Base-by-base conservation (phyloP, 2,888 invertebrate species). In the Philhelius pedissequus region DNA sequence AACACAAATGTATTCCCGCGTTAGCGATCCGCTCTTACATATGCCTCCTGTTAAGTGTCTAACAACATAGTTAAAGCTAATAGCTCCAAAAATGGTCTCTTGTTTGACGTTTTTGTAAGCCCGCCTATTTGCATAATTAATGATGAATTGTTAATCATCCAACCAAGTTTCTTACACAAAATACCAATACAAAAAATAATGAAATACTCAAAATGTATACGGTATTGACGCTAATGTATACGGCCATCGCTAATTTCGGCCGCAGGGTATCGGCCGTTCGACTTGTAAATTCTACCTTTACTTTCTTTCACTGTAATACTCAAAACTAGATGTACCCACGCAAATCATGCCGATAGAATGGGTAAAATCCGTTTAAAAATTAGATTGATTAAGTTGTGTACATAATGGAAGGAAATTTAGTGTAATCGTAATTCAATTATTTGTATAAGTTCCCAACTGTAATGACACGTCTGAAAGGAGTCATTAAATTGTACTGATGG, bases 41-140 rank as follows among this genome's bases (percentile, higher is more conserved):
- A 6, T 2, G 6, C 7, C 38, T 15, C n/a, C 8, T 15, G 43
- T 20, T 15, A 4, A 8, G 50, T n/a, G 15, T 27, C 8, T 48
- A n/a, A 50, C 13, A 50, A 50, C n/a, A 18, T 56, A 32, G 20
- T 13, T 5, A 20, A 56, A 32, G 11, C 18, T 32, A 54, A 56
- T 13, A 56, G 27, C 8, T 52, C 27, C 27, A 15, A 15, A 56
- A 56, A 56, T 56, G 56, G 56, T 32, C 56, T 13, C 56, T 35
- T 56, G 35, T 56, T 56, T 56, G 35, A 32, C 32, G 32, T 48
- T 13, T 22, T 35, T 56, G 4, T 15, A 56, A 35, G 32, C 56
- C 60, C 25, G 25, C 40, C 38, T 40, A 40, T 60, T 60, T 27
- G 60, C 60, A 60, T 60, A 60, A 60, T 40, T 60, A 60, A 60